Evolutionary conservation across 1,140 invertebrate species (phyloP), one percentile per base, ranked within the genome.

Genomic region (Drosophila busckii): DNA sequence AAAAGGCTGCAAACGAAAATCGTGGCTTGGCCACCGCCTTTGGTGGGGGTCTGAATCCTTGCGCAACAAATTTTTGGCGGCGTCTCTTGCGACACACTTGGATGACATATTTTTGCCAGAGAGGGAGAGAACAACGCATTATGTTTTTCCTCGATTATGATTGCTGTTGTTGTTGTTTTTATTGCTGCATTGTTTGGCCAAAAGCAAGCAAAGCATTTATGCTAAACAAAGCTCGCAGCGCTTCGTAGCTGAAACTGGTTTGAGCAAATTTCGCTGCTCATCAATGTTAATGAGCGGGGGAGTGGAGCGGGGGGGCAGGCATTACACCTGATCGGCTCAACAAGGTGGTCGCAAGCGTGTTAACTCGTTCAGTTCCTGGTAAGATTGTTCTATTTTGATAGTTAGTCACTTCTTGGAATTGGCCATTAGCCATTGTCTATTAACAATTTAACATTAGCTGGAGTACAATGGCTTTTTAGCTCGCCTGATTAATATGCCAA

Each of bases 31-130:
- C 46, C 63, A 34, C 9, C 35, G 15, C n/a, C 7, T 3, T 25
- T 28, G 25, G 50, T 40, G 53, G 37, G 40, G 25, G 17, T 31
- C 53, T 35, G 28, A 31, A 25, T 52, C 63, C 46, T 52, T 56
- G 35, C 48, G 64, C 78, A 84, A 83, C 76, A 83, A 84, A 84
- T 85, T 85, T 85, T 85, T 68, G 76, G 76, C 83, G 84, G 84
- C 83, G 84, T 85, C 84, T 86, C 67, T 80, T 75, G 70, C 84
- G 66, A 85, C 83, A 85, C 83, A 85, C 66, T 73, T 59, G 31
- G 65, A 70, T 75, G 70, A 70, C 70, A 80, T 75, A 67, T 82
- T 62, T 71, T 67, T 64, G 68, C 49, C 48, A 45, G n/a, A 58
- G 34, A 55, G 37, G 32, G 31, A 45, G 40, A 28, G 35, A 46